Percentiles rank a stretch among this genome's conserved stretches.
Evolutionary conservation across 2,113 vertebrate genomes (phyloP).

Genomic region (Dromas ardeola): DNA sequence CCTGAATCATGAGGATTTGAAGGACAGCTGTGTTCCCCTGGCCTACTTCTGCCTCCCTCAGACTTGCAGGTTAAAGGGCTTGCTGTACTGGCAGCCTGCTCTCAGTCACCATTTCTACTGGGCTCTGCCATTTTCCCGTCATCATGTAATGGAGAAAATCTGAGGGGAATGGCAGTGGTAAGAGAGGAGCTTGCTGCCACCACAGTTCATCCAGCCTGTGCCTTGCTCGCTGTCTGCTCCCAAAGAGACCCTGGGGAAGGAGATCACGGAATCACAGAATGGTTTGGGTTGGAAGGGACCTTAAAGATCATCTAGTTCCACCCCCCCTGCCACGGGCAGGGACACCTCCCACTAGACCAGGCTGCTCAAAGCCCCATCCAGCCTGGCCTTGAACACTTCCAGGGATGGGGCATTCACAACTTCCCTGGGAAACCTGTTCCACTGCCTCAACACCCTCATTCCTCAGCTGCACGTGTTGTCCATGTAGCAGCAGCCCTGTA

Average conservation of each 20-base stretch:
- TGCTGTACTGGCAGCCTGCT: background rate
- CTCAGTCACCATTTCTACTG: background rate
- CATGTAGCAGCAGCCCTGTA: background rate
- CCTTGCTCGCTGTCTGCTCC: background rate
- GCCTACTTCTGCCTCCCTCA: background rate
- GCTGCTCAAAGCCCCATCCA: too few species aligned
- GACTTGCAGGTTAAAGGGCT: background rate
- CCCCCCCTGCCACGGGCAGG: too few species aligned
- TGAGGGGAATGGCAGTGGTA: rapidly evolving
- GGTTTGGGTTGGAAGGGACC: too few species aligned
- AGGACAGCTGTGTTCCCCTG: background rate
- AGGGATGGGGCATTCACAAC: too few species aligned
- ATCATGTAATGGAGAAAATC: background rate
- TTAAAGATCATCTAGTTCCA: too few species aligned
- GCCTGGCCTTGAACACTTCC: too few species aligned
- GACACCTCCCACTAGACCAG: too few species aligned
- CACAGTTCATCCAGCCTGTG: background rate
- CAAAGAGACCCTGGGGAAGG: background rate
- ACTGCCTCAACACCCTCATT: background rate
- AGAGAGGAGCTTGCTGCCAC: background rate
- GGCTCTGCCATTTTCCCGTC: background rate
- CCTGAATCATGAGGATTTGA: background rate
- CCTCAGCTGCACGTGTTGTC: background rate
- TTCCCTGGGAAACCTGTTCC: too few species aligned
- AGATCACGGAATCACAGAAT: background rate